A percentile compares a stretch with the other conserved stretches of the same genome.
Evolutionary conservation across 2,888 invertebrate genomes (phyloP).

Genomic region (Ypsolopha sequella): DNA sequence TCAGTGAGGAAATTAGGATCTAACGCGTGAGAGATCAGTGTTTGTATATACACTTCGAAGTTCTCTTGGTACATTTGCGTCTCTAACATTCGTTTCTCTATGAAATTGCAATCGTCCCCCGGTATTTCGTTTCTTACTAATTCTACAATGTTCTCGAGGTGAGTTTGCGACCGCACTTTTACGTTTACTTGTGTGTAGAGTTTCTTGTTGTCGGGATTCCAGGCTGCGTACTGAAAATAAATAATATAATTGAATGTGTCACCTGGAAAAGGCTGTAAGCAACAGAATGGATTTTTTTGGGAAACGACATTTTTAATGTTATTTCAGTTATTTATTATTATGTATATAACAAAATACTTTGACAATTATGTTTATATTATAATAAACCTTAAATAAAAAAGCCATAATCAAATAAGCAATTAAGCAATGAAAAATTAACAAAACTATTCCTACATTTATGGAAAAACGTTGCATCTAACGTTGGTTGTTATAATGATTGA

Average conservation of each 20-base stretch:
- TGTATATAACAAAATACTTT: too few relatives aligned
- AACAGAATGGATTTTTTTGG: too few relatives aligned
- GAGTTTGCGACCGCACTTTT: conserved; percentile 79
- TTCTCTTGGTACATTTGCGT: conserved; percentile 85
- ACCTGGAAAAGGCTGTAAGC: too few relatives aligned
- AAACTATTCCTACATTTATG: too few relatives aligned
- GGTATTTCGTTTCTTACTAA: conserved; percentile 80
- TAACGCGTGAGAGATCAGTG: conserved; percentile 89
- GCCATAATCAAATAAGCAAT: too few relatives aligned
- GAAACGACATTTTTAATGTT: too few relatives aligned
- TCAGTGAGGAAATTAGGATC: conserved; percentile 91
- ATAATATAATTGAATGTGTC: background rate
- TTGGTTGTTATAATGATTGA: too few relatives aligned
- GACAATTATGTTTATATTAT: too few relatives aligned
- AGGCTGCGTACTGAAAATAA: conserved; percentile 80
- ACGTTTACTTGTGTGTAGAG: conserved; percentile 85
- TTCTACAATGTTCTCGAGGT: conserved; percentile 84
- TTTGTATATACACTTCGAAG: conserved; percentile 93
- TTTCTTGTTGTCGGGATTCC: conserved; percentile 86
- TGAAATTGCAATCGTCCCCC: conserved; percentile 77
- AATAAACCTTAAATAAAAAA: too few relatives aligned
- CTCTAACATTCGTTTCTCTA: conserved; percentile 82
- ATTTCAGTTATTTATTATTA: too few relatives aligned
- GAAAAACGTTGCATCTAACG: too few relatives aligned
- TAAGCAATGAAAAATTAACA: too few relatives aligned